Evolutionary conservation across 2,888 invertebrate species (phyloP).

Genomic region (Shargacucullia verbasci): DNA sequence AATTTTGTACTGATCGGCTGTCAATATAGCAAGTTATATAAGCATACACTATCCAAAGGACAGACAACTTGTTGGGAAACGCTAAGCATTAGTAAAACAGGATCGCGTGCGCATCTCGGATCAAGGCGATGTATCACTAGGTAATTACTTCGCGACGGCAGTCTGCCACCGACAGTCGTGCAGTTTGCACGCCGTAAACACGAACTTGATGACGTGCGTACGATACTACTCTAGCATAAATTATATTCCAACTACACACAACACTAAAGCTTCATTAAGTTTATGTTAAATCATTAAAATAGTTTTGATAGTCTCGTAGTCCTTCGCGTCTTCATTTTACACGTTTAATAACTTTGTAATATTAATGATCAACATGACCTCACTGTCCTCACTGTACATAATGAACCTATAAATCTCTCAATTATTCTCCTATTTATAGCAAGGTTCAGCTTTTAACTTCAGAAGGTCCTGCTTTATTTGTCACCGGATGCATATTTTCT

Average conservation of each 20-base stretch:
- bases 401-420: conserved; percentile 62
- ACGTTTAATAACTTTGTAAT: conserved; percentile 65
- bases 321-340: conserved; percentile 65
- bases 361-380: conserved; percentile 60
- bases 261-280: conserved; percentile 58
- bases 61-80: conserved; percentile 41
- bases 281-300: conserved; percentile 66
- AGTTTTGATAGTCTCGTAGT: conserved; percentile 61
- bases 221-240: conserved; percentile 63
- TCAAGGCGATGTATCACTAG: conserved; percentile 60
- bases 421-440: conserved; percentile 55
- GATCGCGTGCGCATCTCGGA: conserved; percentile 57
- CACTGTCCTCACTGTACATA: conserved; percentile 51
- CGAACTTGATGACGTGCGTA: conserved; percentile 49
- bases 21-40: conserved; percentile 22
- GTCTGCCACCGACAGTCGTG: conserved; percentile 65
- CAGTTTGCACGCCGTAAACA: conserved; percentile 70
- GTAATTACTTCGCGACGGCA: conserved; percentile 68
- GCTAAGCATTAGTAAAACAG: conserved; percentile 42
- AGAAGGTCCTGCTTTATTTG: conserved; percentile 39
- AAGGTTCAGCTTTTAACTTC: conserved; percentile 36
- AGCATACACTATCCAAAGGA: conserved; percentile 41
- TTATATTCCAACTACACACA: conserved; percentile 60
- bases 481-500: conserved; percentile 64
- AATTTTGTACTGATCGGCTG: conserved; percentile 11